Evolutionary conservation across 2,888 invertebrate species (phyloP), one percentile per base, ranked within the genome.

Genomic region (Eumerus sabulonum): DNA sequence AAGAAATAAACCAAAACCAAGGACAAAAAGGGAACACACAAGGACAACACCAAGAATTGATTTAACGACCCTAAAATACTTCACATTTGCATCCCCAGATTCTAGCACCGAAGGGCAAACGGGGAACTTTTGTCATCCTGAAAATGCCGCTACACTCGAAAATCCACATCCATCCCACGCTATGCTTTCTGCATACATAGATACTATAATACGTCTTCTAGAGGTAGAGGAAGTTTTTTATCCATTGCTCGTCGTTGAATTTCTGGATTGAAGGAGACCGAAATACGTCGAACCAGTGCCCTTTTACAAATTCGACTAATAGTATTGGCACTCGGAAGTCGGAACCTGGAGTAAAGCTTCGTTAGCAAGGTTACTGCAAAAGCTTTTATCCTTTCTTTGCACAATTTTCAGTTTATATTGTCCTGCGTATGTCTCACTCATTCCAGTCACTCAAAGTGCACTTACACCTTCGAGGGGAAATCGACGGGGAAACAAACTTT

Each of bases 21-120:
- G 27, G 27, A 27, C 27, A 18, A 27, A 27, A 27, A 11, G 12
- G 17, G 13, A 16, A 18, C 53, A 38, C 42, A 68, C 19, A 44
- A 51, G 35, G 50, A 73, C 54, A 70, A 64, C 74, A 70, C 68
- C 60, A 74, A 27, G 64, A 74, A 79, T 79, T 74, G 74, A 79
- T 74, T 79, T 74, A 74, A 79, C 74, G 70, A 79, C 79, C 79
- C 70, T 59, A 79, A 70, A 79, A 74, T 66, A 64, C 68, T 74
- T 74, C 36, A 70, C 68, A 79, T 74, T 74, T 74, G 54, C 63
- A 74, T 74, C 54, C 48, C 73, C 68, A 50, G 38, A 63, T 60
- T 73, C 63, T 3, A 11, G 40, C 45, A 38, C 68, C 54, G 36
- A 50, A 59, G 57, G 63, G 72, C 56, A 57, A 72, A 40, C 62